phyloP scores from a whole-genome alignment of 2,888 invertebrate genomes.

The Pyrrhosoma nymphula region DNA sequence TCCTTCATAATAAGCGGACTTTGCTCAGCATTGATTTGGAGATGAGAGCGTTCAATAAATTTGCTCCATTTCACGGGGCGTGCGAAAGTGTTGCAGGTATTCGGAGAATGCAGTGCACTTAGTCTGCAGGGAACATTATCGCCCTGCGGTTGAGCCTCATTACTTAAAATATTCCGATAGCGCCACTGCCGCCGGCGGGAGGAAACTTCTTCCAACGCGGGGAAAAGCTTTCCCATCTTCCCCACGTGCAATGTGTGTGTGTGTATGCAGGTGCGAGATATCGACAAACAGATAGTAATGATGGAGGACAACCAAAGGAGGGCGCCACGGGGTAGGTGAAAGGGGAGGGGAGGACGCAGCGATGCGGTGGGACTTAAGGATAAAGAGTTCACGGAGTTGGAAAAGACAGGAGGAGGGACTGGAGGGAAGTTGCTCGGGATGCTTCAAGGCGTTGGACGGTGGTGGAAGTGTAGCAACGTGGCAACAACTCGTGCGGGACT shows the following conservation, averaged over 20 bases:
- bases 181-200: not conserved
- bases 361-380: not conserved
- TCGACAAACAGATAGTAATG: not conserved
- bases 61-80: not conserved
- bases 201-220: not conserved
- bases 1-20: no score
- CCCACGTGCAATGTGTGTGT: not conserved
- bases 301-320: not conserved
- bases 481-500: not conserved
- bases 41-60: not conserved
- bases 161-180: conserved; percentile 5
- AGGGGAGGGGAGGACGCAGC: not conserved
- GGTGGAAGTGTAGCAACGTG: not conserved
- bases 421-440: not conserved
- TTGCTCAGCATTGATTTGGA: not conserved
- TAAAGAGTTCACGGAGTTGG: conserved; percentile 17
- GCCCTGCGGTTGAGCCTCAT: not conserved
- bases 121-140: not conserved
- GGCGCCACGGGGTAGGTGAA: not conserved
- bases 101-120: not conserved
- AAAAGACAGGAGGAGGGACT: not conserved
- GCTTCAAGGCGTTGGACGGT: not conserved
- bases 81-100: not conserved
- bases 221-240: no score
- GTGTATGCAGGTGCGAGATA: not conserved